Evolutionary conservation across 1,140 invertebrate species (phyloP), one percentile per base, ranked within the genome.

Genomic region (Frieseomelitta varia): DNA sequence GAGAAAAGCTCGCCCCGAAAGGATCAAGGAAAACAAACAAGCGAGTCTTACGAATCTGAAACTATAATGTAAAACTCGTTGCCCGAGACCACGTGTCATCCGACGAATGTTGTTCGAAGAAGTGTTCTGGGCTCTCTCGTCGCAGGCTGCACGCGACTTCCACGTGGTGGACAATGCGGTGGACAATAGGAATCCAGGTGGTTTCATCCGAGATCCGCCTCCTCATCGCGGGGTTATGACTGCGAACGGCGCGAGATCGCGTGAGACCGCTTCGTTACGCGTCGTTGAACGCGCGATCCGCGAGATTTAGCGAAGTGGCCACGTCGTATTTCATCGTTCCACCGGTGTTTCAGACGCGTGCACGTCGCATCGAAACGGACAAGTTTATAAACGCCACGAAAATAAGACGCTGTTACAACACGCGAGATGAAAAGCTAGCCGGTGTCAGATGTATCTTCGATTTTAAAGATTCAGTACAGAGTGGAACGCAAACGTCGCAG

Each of bases 131-230:
- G n/a, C 30, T 4, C n/a, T 61, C 19, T 27, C 27, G 65, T 83
- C 68, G 74, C 81, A 78, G 81, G 81, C 75, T 83, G 81, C 81
- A 61, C 53, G 67, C 81, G 75, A 79, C 65, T 69, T 65, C 51
- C 61, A 78, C 80, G 30, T 24, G 30, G 30, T 30, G 30, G 30
- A 67, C 56, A 11, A 8, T n/a, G 39, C 8, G 39, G 39, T 47
- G 74, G 39, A 58, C 74, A 58, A 76, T 34, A n/a, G 4, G 4
- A 74, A 47, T 12, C 24, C 24, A 24, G n/a, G 24, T 47, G 30
- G 30, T 4, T n/a, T n/a, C 53, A 47, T 21, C n/a, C 39, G 21
- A 51, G 39, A 30, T 73, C 21, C n/a, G 55, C 68, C 34, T 58
- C 15, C 21, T 79, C 27, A n/a, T 21, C 30, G 39, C 72, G 21